Conservation (phyloP, 2,888 invertebrate genomes). For the Dasypogon diadema region DNA sequence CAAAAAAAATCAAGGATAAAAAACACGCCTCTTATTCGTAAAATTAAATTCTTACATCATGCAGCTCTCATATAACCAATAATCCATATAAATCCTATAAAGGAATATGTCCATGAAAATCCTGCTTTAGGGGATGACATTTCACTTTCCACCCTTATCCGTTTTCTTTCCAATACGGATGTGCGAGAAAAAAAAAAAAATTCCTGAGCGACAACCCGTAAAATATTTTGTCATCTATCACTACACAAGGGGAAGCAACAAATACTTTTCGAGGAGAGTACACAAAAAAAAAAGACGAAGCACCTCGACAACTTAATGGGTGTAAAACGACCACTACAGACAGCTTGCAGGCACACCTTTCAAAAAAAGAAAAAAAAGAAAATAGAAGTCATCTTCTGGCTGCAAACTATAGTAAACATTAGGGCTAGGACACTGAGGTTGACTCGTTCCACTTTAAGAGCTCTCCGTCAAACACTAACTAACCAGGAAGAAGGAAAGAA, state of each 20-base stretch:
- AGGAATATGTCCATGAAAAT: conserved; percentile 40
- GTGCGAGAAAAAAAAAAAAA: conserved; percentile 28
- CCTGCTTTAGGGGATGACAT: conserved; percentile 22
- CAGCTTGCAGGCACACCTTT: conserved; percentile 13
- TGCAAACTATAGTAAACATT: conserved; percentile 8
- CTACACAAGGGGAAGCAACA: conserved; percentile 39
- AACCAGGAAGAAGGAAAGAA: conserved; percentile 11
- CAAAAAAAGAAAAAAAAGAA: too few species aligned
- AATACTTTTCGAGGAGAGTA: background rate
- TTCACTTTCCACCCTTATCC: conserved; percentile 41
- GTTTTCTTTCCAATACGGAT: too few species aligned
- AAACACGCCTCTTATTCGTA: too few species aligned
- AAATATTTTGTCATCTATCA: conserved; percentile 44
- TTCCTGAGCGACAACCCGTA: conserved; percentile 42
- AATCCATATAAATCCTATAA: conserved; percentile 28
- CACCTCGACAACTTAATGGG: conserved; percentile 25
- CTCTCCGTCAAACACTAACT: conserved; percentile 39
- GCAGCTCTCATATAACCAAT: conserved; percentile 36
- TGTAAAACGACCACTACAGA: conserved; percentile 38
- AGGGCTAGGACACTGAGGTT: background rate
- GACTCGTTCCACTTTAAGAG: conserved; percentile 16
- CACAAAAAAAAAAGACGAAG: background rate
- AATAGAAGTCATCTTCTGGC: conserved; percentile 5
- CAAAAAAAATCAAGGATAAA: too few species aligned
- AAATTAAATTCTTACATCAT: conserved; percentile 40